Conservation (phyloP, 2,888 invertebrate genomes). For the Acronicta leporina region DNA sequence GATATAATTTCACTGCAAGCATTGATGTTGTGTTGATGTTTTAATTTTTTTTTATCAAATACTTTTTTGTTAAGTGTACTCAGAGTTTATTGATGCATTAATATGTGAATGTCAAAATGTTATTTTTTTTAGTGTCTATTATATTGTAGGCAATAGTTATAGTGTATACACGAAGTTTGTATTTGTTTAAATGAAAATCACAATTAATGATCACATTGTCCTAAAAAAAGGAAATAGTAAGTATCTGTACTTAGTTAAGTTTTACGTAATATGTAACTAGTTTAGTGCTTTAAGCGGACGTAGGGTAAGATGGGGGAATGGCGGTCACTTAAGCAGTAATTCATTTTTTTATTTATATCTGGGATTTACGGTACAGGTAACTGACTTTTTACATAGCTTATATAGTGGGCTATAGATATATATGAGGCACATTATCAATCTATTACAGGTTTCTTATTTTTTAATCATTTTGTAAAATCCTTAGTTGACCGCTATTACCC, state of each 20-base stretch:
- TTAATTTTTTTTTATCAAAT: constrained; percentile 11
- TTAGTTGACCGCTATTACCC: too few relatives aligned
- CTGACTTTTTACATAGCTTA: too few relatives aligned
- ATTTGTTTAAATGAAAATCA: constrained; percentile 1
- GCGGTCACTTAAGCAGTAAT: too few relatives aligned
- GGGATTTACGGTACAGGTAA: too few relatives aligned
- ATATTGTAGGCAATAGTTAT: constrained; percentile 3
- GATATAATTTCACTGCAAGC: constrained; percentile 1
- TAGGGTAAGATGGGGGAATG: too few relatives aligned
- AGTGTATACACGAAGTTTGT: constrained; percentile 7
- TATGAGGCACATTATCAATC: too few relatives aligned
- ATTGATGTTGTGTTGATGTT: constrained; percentile 38
- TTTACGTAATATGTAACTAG: constrained; percentile 10
- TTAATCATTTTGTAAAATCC: too few relatives aligned
- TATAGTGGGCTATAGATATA: too few relatives aligned
- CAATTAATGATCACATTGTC: background rate
- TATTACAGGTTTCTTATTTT: too few relatives aligned
- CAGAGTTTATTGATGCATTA: constrained; percentile 17
- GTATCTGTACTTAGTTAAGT: background rate
- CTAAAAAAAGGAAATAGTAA: background rate
- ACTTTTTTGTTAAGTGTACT: constrained; percentile 32
- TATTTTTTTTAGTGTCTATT: constrained; percentile 6
- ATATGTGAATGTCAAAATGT: constrained; percentile 12
- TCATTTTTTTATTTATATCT: too few relatives aligned
- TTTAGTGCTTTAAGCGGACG: constrained; percentile 15